phyloP scores from a whole-genome alignment of 2,113 vertebrate species.

The Crotalus tigris region DNA sequence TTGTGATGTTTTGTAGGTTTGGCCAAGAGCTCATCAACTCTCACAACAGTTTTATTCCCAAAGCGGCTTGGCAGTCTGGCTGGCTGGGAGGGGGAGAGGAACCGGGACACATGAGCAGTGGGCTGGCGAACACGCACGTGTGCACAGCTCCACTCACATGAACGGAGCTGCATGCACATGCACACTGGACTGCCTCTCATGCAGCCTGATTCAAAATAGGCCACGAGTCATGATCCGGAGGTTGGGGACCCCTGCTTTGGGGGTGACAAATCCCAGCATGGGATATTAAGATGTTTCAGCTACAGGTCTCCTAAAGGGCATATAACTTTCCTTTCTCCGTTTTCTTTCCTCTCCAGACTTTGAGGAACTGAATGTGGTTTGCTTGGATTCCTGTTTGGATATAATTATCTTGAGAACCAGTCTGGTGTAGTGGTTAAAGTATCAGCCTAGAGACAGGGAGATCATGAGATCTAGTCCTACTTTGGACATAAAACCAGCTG shows the following conservation, averaged over 20 bases:
- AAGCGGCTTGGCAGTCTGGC: not conserved
- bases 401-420: not conserved
- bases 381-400: too few species aligned
- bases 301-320: not conserved
- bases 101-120: not conserved
- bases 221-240: accelerated
- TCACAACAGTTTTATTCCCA: not conserved
- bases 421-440: not conserved
- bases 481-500: too few species aligned
- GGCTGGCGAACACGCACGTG: too few species aligned
- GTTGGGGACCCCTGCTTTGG: not conserved
- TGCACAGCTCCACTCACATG: too few species aligned
- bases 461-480: not conserved
- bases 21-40: not conserved
- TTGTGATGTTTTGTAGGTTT: not conserved
- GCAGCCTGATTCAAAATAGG: not conserved
- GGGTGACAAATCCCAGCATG: not conserved
- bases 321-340: not conserved
- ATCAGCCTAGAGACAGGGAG: not conserved
- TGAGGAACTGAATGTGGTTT: not conserved
- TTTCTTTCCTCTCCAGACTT: not conserved
- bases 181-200: too few species aligned
- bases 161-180: too few species aligned
- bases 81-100: not conserved
- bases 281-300: not conserved